Conservation (phyloP, 2,888 invertebrate species). For the Catocala sponsa region DNA sequence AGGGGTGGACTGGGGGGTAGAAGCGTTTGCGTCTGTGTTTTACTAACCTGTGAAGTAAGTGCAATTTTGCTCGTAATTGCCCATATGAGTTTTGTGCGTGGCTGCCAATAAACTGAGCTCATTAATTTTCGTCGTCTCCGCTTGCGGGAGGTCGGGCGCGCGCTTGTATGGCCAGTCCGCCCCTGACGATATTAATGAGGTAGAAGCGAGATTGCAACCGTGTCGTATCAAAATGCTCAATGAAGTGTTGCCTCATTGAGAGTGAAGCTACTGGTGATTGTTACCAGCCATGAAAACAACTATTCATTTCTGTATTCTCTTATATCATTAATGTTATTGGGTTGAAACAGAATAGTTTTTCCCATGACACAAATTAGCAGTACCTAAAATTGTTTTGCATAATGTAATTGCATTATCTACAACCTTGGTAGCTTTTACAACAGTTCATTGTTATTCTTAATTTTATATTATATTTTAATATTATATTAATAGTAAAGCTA, state of each 20-base stretch:
- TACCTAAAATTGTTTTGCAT: conserved; percentile 63
- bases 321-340: neutral
- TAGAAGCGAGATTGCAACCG: conserved; percentile 87
- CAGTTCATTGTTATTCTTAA: conserved; percentile 12
- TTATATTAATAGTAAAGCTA: conserved; percentile 57
- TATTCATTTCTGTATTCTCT: conserved; percentile 46
- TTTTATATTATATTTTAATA: conserved; percentile 1
- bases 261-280: conserved; percentile 84
- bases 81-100: conserved; percentile 88
- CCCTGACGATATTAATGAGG: conserved; percentile 89
- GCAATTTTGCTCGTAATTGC: conserved; percentile 88
- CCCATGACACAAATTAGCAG: conserved; percentile 59
- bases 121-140: conserved; percentile 88
- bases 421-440: conserved; percentile 64
- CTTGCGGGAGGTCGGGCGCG: conserved; percentile 86
- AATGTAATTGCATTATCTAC: conserved; percentile 71
- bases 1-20: conserved; percentile 87
- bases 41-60: conserved; percentile 89
- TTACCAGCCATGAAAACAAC: conserved; percentile 65
- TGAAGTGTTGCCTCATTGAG: conserved; percentile 76
- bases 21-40: conserved; percentile 84
- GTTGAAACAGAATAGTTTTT: conserved; percentile 49
- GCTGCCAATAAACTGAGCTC: conserved; percentile 89
- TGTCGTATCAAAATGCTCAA: conserved; percentile 82
- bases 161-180: conserved; percentile 89